Base-by-base conservation (phyloP, 1,140 invertebrate species). In the Ceratoteleas bidentatus region DNA sequence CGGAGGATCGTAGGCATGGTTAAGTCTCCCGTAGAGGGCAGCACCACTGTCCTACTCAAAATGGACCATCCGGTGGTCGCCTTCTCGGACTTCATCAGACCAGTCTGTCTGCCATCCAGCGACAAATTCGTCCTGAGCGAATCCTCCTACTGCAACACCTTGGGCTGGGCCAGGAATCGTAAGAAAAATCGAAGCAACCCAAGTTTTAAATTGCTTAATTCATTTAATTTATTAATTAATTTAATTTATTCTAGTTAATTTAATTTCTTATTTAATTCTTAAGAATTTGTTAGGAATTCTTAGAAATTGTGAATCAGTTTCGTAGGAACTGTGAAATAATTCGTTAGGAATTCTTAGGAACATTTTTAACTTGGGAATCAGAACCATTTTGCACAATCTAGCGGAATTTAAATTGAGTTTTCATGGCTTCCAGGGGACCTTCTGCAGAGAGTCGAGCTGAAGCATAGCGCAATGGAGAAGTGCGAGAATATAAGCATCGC, bases 1-100 rank as follows among this genome's bases (percentile, higher is more conserved):
- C 91, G 96, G 24, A 92, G 96, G 61, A 95, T 98, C 13, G 92
- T 96, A 2, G 96, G 96, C 11, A 96, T 97, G 95, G 94, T 97
- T 3, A 96, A 97, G 83, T 97, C 96, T 0, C 96, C 96, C 0
- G 95, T 97, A 0, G 96, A 97, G 90, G 96, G 96, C 8, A 97
- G 96, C 75, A 96, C 95, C 45, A 92, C 97, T 0, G 96, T 96
- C 0, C 88, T 98, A 34, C 92, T 97, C 6, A 96, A 96, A 84
- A 89, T 98, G 45, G 96, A 96, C 72, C 93, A 95, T 66, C 93
- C 96, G 0, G 92, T 97, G 0, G 92, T 91, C 40, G 94, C 95
- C 78, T 92, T 88, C 62, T 96, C 96, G 0, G 96, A 97, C 87
- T 96, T 96, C 85, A 94, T 97, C 2, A 92, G 96, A 38, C 96